phyloP scores from a whole-genome alignment of 2,888 invertebrate genomes.

The Cephalotes varians region DNA sequence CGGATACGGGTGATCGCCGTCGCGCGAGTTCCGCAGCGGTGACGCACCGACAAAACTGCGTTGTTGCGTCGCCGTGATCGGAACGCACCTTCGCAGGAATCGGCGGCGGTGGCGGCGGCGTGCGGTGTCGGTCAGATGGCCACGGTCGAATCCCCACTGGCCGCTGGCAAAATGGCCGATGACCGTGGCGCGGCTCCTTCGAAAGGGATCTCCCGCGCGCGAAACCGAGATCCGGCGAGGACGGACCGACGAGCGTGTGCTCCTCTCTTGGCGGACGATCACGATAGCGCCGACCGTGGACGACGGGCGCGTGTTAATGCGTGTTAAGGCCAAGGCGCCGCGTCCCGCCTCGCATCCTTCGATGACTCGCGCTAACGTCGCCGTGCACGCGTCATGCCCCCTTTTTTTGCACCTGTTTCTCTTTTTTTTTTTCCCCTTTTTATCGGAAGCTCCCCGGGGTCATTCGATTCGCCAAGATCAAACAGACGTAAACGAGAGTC shows the following conservation, averaged over 20 bases:
- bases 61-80: slow-evolving; percentile 25
- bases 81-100: neutral
- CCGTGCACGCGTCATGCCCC: neutral
- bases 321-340: no score
- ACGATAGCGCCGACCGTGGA: neutral
- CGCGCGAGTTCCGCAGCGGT: neutral
- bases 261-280: neutral
- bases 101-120: neutral
- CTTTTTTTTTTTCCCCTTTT: neutral
- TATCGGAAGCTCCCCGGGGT: neutral
- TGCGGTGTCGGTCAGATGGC: neutral
- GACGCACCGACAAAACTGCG: slow-evolving; percentile 25
- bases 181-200: slow-evolving; percentile 14
- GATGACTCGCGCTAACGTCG: neutral
- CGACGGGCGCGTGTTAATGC: neutral
- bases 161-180: slow-evolving; percentile 42
- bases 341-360: neutral
- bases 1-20: neutral
- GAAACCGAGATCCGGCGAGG: neutral
- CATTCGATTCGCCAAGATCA: neutral
- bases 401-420: neutral
- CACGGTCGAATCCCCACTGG: neutral
- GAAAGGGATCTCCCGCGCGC: neutral
- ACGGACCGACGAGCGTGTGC: neutral
- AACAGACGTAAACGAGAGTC: neutral